phyloP scores from a whole-genome alignment of 2,797 vertebrate genomes.

The Anas flavirostris region DNA sequence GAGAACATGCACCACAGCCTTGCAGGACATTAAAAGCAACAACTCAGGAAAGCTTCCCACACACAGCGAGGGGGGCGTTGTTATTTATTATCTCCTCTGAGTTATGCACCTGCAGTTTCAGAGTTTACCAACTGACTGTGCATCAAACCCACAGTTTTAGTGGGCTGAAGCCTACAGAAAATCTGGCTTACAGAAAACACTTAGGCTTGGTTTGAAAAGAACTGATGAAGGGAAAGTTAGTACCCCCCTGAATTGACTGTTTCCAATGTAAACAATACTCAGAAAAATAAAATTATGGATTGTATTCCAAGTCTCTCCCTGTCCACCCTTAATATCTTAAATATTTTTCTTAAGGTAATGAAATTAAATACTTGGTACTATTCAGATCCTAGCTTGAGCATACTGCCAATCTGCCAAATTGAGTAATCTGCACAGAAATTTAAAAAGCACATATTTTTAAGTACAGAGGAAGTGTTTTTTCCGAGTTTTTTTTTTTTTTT shows the following conservation, averaged over 20 bases:
- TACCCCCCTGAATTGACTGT: not conserved
- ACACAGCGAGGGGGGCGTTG: not conserved
- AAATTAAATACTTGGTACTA: not conserved
- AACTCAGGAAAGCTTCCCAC: accelerated
- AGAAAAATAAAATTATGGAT: not conserved
- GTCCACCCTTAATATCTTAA: not conserved
- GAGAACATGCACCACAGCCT: not conserved
- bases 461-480: not conserved
- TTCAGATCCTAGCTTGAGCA: not conserved
- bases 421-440: not conserved
- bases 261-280: not conserved
- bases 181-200: not conserved
- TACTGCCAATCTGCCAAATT: not conserved
- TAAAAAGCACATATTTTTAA: not conserved
- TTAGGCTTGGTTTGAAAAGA: not conserved
- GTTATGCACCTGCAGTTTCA: not conserved
- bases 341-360: not conserved
- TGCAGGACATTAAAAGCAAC: not conserved
- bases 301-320: not conserved
- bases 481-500: not conserved
- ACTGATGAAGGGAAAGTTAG: not conserved
- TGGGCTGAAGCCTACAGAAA: not conserved
- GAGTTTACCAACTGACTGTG: not conserved
- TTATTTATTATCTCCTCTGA: not conserved
- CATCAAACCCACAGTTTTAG: not conserved